Conservation (phyloP, 2,888 invertebrate genomes). For the Cosmia trapezina region DNA sequence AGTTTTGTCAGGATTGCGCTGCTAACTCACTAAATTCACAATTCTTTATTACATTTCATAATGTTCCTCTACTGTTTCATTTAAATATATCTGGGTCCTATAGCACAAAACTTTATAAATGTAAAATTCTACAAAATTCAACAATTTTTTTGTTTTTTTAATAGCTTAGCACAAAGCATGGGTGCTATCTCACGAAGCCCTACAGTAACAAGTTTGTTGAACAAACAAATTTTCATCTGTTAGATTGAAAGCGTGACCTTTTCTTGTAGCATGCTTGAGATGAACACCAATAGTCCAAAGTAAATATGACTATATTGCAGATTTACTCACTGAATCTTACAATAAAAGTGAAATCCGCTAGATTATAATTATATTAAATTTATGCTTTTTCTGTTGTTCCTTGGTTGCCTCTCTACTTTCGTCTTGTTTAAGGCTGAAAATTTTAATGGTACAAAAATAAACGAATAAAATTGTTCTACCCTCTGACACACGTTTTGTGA, state of each 20-base stretch:
- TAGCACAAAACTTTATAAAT: not conserved
- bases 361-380: not conserved
- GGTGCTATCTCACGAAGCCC: not conserved
- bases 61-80: too few species aligned
- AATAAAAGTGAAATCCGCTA: not conserved
- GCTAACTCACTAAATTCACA: not conserved
- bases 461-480: not conserved
- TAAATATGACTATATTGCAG: not conserved
- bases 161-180: too few species aligned
- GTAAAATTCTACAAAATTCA: not conserved
- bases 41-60: too few species aligned
- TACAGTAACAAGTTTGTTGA: not conserved
- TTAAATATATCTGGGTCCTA: not conserved
- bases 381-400: not conserved
- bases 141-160: not conserved
- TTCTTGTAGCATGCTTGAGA: not conserved
- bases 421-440: not conserved
- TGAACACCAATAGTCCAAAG: too few species aligned
- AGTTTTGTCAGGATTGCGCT: not conserved
- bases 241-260: not conserved
- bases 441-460: not conserved
- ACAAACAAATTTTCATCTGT: not conserved
- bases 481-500: not conserved
- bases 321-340: not conserved
- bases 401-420: not conserved